Conservation (phyloP, 2,113 vertebrate species). For the Rynchops niger region DNA sequence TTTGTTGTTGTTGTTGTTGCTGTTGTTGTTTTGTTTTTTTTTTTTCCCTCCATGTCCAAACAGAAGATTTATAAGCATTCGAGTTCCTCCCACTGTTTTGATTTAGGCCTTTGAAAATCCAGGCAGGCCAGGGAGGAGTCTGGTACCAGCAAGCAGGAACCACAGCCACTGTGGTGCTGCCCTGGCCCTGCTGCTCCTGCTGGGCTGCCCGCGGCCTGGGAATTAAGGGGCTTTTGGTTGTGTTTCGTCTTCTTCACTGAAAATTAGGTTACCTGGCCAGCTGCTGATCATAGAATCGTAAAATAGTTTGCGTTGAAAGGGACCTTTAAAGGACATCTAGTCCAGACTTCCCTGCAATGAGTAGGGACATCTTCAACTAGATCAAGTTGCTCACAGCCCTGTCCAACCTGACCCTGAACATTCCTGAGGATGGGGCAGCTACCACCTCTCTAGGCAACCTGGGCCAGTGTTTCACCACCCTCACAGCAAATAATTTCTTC, state of each 20-base stretch:
- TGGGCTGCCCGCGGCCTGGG: background rate
- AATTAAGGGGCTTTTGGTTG: background rate
- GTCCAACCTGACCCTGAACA: background rate
- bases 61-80: background rate
- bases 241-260: background rate
- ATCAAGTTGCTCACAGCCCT: background rate
- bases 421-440: background rate
- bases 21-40: background rate
- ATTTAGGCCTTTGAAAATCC: background rate
- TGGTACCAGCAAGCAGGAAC: rapidly evolving
- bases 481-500: background rate
- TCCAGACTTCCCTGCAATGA: background rate
- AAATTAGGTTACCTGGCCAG: background rate
- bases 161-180: rapidly evolving
- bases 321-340: background rate
- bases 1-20: too few relatives aligned
- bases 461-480: background rate
- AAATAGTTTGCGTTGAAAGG: background rate
- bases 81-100: background rate
- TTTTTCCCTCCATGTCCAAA: background rate
- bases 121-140: background rate
- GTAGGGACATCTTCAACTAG: background rate
- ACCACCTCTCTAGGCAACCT: background rate
- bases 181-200: background rate
- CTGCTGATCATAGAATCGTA: background rate